Evolutionary conservation across 1,140 invertebrate species (phyloP), one percentile per base, ranked within the genome.

Genomic region (Antheraea pernyi): DNA sequence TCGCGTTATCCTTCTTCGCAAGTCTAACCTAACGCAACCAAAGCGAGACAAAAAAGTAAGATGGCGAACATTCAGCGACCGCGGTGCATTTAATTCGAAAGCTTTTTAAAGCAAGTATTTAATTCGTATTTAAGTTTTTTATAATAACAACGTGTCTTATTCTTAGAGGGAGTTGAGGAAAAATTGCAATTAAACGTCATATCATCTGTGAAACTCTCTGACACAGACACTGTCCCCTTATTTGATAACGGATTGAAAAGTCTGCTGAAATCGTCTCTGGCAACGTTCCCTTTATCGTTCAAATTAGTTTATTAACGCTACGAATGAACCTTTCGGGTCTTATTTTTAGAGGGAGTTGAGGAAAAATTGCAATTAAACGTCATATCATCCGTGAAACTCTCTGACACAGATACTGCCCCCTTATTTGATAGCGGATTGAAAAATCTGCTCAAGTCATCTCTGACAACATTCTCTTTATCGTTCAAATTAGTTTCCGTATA

Each of bases 131-230:
- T n/a, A n/a, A n/a, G n/a, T n/a, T n/a, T n/a, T n/a, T n/a, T n/a
- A n/a, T n/a, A n/a, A n/a, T n/a, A n/a, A n/a, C n/a, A n/a, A n/a
- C 85, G 83, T 8, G 80, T 74, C 61, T 91, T 91, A 72, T 81
- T 92, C 73, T 92, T 92, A 0, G 91, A 93, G 6, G 92, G 92
- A 9, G 92, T 93, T 0, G 92, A 93, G 7, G 92, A 92, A 68
- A 89, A 93, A 71, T 92, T 92, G 72, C 88, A 91, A 64, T 90
- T 90, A 63, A 92, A 88, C 0, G 89, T 88, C 81, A 93, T 82
- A 61, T 93, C 91, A 11, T 92, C 91, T 0, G 81, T 78, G 64
- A 92, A 91, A 59, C 89, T 84, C 16, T 93, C 92, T 4, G 92
- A 92, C 81, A 93, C 88, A 0, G 89, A 92, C 83, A 91, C 85